Evolutionary conservation across 2,113 vertebrate genomes (phyloP).

Genomic region (Ailuropoda melanoleuca): DNA sequence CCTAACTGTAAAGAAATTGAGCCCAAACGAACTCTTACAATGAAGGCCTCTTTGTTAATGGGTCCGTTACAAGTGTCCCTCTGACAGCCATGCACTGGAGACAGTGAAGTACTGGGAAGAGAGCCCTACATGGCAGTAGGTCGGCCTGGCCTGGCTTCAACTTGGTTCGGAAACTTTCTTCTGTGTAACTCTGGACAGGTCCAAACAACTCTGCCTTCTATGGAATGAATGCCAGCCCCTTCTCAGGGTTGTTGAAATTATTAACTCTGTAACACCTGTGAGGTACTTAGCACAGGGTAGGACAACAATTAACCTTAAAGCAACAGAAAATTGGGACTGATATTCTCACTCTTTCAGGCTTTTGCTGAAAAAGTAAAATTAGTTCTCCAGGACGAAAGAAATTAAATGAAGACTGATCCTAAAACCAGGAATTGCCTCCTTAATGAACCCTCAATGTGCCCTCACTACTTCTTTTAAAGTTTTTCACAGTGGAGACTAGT

Average conservation of each 20-base stretch:
- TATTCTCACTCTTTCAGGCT: background rate
- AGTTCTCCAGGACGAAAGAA: constrained; percentile 20
- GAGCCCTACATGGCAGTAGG: background rate
- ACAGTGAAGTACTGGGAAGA: background rate
- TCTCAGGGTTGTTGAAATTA: background rate
- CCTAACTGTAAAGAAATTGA: background rate
- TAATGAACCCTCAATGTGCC: background rate
- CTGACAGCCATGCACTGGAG: background rate
- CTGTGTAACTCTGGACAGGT: background rate
- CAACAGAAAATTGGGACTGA: background rate
- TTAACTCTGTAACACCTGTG: background rate
- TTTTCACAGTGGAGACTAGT: background rate
- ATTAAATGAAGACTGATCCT: background rate
- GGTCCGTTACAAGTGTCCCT: background rate
- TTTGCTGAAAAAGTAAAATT: background rate
- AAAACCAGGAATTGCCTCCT: background rate
- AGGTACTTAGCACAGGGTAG: background rate
- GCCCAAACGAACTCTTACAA: background rate
- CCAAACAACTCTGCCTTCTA: background rate
- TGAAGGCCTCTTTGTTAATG: background rate
- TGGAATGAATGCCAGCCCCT: background rate
- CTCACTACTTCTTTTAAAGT: background rate
- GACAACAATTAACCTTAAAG: background rate
- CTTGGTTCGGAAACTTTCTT: background rate
- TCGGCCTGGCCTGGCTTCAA: background rate